phyloP scores from a whole-genome alignment of 2,113 vertebrate genomes.

The Etia nguti region DNA sequence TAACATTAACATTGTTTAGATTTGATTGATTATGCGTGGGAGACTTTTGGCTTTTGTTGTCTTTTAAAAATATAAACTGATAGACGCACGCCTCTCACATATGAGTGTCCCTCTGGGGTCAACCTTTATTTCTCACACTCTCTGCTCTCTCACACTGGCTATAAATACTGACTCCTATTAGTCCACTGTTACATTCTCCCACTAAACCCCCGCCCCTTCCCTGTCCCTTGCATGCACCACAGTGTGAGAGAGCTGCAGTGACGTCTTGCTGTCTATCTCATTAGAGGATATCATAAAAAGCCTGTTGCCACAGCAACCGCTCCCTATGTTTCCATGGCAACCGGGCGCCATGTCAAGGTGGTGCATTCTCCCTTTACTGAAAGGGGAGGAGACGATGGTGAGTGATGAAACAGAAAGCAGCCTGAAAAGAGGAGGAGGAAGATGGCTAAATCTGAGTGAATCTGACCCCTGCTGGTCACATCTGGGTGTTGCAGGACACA shows the following conservation, averaged over 20 bases:
- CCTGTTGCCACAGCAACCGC: slow-evolving; percentile 61
- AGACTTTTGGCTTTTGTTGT: background rate
- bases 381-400: slow-evolving; percentile 29
- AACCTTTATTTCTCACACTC: slow-evolving; percentile 17
- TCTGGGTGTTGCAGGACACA: slow-evolving; percentile 27
- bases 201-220: slow-evolving; percentile 19
- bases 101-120: background rate
- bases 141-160: slow-evolving; percentile 23
- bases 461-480: slow-evolving; percentile 69
- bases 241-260: slow-evolving; percentile 47
- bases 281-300: slow-evolving; percentile 68
- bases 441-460: background rate
- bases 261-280: slow-evolving; percentile 55
- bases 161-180: slow-evolving; percentile 59
- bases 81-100: background rate
- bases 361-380: slow-evolving; percentile 29
- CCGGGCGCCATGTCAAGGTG: slow-evolving; percentile 54
- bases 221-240: slow-evolving; percentile 10
- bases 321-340: slow-evolving; percentile 62
- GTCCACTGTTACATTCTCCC: slow-evolving; percentile 53
- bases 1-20: background rate
- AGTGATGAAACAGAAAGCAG: background rate
- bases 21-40: background rate
- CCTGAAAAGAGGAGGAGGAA: background rate
- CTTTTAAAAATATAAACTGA: background rate